A percentile compares a stretch with the other conserved stretches of the same genome.
phyloP scores from a whole-genome alignment of 2,113 vertebrate species.

The Aleadryas rufinucha region DNA sequence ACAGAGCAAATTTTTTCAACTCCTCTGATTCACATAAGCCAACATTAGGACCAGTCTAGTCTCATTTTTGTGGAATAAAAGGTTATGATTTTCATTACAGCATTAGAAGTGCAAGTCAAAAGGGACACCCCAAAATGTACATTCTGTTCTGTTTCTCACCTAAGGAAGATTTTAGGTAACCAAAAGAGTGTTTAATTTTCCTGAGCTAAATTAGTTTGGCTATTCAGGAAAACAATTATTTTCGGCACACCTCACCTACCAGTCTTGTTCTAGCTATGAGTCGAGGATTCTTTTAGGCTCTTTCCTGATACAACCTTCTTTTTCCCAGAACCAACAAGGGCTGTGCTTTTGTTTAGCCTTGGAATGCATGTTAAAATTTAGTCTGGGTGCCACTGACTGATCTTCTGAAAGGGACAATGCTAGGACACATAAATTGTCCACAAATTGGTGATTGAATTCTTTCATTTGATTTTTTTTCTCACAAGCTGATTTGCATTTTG shows the following conservation, averaged over 20 bases:
- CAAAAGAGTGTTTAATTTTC: neutral
- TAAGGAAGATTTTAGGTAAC: neutral
- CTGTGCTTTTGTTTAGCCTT: neutral
- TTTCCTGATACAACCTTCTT: neutral
- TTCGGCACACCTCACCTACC: neutral
- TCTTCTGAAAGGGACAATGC: neutral
- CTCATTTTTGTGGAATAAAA: neutral
- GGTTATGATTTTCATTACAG: neutral
- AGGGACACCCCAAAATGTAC: neutral
- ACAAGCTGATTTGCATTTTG: neutral
- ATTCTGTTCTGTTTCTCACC: neutral
- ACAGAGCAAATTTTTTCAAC: neutral
- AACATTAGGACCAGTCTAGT: neutral
- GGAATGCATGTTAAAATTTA: neutral
- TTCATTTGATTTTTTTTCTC: neutral
- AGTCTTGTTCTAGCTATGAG: neutral
- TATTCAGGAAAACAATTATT: neutral
- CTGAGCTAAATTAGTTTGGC: neutral
- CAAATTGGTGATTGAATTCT: accelerated
- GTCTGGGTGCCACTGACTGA: neutral
- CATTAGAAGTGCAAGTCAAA: neutral
- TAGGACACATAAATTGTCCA: neutral
- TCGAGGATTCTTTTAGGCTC: neutral
- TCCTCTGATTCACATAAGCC: neutral
- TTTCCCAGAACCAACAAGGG: neutral